Percentiles rank a stretch among this genome's conserved stretches.
These are phyloP conservation scores for Ochropleura plecta DNA, from an alignment of 2,888 invertebrate species.

Conservation along the genomic window DNA sequence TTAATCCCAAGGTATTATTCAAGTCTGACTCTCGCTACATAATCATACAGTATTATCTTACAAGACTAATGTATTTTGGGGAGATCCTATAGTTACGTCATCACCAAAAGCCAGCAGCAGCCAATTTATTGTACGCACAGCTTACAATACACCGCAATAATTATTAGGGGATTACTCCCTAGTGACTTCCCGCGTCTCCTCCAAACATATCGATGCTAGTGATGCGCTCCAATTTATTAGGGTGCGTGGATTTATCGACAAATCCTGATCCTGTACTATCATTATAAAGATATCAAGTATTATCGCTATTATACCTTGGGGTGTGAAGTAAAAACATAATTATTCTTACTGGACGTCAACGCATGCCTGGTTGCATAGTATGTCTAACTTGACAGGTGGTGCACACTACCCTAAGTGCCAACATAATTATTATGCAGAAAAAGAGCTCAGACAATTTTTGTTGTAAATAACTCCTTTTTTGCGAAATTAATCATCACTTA, in stretches of 20 bases:
- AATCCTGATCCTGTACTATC: conserved; percentile 43
- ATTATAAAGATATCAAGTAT: conserved; percentile 36
- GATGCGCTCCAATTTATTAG: conserved; percentile 56
- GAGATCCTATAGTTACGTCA: conserved; percentile 53
- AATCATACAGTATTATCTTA: conserved; percentile 43
- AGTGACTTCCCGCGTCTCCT: conserved; percentile 62
- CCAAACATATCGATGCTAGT: conserved; percentile 64
- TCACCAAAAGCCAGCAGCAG: conserved; percentile 50
- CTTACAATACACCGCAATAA: conserved; percentile 70
- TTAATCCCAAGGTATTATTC: neutral
- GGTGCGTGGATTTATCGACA: conserved; percentile 49
- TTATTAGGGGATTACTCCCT: conserved; percentile 76
- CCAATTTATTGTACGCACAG: conserved; percentile 62
- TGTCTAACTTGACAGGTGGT: conserved; percentile 45
- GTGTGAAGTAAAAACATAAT: conserved; percentile 49
- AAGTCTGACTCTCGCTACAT: conserved; percentile 9
- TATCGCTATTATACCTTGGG: conserved; percentile 28
- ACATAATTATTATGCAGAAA: conserved; percentile 42
- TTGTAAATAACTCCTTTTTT: conserved; percentile 28
- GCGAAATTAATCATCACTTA: conserved; percentile 46
- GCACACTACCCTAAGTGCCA: conserved; percentile 16
- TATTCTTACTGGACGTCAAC: conserved; percentile 37
- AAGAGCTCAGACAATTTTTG: conserved; percentile 25
- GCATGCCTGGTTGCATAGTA: conserved; percentile 3
- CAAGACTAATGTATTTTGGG: conserved; percentile 53